Evolutionary conservation across 2,888 invertebrate species (phyloP).

Genomic region (Toxonevra muliebris): DNA sequence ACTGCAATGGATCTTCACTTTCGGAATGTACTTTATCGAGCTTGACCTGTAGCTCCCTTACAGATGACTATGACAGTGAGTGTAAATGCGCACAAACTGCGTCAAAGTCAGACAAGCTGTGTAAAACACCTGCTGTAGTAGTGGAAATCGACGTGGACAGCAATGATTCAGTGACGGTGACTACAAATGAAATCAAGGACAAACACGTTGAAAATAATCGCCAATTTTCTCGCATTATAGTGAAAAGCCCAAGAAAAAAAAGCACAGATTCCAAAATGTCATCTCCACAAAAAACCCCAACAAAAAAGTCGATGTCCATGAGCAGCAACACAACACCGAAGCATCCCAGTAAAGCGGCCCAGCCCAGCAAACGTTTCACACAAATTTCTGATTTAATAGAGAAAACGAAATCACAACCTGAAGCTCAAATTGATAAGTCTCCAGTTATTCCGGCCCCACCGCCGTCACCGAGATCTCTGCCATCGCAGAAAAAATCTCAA

Average conservation of each 20-base stretch:
- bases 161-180: slow-evolving; percentile 45
- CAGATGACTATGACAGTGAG: background rate
- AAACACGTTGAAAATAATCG: slow-evolving; percentile 41
- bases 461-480: slow-evolving; percentile 5
- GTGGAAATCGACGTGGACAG: slow-evolving; percentile 51
- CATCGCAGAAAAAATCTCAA: slow-evolving; percentile 21
- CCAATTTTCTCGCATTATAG: slow-evolving; percentile 43
- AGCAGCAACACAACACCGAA: background rate
- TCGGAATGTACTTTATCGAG: too few relatives aligned
- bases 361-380: slow-evolving; percentile 47
- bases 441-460: slow-evolving; percentile 22
- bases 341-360: background rate
- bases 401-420: slow-evolving; percentile 24
- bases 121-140: slow-evolving; percentile 46
- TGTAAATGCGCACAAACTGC: slow-evolving; percentile 22
- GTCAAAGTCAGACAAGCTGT: slow-evolving; percentile 16
- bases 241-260: slow-evolving; percentile 24
- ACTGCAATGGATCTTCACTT: too few relatives aligned
- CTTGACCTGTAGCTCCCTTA: too few relatives aligned
- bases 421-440: slow-evolving; percentile 10
- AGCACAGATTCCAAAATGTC: slow-evolving; percentile 11
- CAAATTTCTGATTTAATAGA: slow-evolving; percentile 55
- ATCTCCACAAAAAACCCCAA: slow-evolving; percentile 22
- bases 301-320: slow-evolving; percentile 18
- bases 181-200: slow-evolving; percentile 41